Evolutionary conservation across 2,888 invertebrate genomes (phyloP).

Genomic region (Criorhina ranunculi): DNA sequence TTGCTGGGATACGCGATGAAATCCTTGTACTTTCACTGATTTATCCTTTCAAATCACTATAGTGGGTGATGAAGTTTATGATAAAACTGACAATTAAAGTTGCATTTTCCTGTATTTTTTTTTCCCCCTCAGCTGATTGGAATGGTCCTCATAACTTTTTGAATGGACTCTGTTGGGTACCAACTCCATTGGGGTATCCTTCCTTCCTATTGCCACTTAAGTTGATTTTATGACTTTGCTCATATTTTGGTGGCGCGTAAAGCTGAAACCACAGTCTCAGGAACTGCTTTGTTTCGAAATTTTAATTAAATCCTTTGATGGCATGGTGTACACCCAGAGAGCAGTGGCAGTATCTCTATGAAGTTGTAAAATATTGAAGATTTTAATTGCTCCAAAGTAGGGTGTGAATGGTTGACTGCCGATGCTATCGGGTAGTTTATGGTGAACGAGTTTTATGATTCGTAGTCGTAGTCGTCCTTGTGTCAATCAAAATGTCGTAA

Average conservation of each 20-base stretch:
- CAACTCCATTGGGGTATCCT: background rate
- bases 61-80: conserved; percentile 1
- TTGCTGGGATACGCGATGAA: background rate
- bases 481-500: conserved; percentile 54
- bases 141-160: conserved; percentile 35
- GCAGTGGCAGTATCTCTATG: background rate
- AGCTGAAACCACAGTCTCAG: conserved; percentile 22
- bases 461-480: conserved; percentile 3
- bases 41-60: conserved; percentile 34
- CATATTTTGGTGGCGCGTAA: background rate
- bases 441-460: conserved; percentile 24
- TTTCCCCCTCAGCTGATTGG: conserved; percentile 4
- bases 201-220: background rate
- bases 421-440: conserved; percentile 8
- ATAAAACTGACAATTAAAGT: conserved; percentile 56
- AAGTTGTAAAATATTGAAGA: conserved; percentile 19
- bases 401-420: conserved; percentile 6
- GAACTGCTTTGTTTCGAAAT: conserved; percentile 30
- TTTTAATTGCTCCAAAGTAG: conserved; percentile 27
- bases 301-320: conserved; percentile 42
- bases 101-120: conserved; percentile 49
- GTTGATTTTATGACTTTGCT: conserved; percentile 35
- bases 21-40: conserved; percentile 18
- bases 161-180: conserved; percentile 8
- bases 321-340: background rate